Conservation (phyloP, 2,113 vertebrate genomes). For the Ophthalmolycus amberensis region DNA sequence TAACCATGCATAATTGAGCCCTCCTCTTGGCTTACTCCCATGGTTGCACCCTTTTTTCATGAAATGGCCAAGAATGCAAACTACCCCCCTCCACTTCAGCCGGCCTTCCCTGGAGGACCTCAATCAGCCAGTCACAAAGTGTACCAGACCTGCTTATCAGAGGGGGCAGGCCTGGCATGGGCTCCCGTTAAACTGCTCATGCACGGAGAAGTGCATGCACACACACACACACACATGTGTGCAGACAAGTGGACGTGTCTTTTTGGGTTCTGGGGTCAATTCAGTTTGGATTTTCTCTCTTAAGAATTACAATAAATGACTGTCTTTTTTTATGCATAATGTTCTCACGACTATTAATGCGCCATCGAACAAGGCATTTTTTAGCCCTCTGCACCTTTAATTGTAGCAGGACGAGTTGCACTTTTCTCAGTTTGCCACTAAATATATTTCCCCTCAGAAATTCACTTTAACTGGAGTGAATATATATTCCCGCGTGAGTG, state of each 20-base stretch:
- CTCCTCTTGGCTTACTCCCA: conserved; percentile 85
- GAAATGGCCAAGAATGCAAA: conserved; percentile 87
- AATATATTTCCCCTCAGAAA: conserved; percentile 1
- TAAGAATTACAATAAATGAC: neutral
- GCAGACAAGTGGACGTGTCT: conserved; percentile 8
- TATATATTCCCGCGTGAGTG: neutral
- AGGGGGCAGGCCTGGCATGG: conserved; percentile 69
- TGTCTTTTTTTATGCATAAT: neutral
- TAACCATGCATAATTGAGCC: conserved; percentile 85
- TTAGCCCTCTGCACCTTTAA: neutral
- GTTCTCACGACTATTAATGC: neutral
- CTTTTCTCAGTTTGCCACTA: neutral
- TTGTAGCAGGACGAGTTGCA: neutral
- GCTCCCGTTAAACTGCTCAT: conserved; percentile 72
- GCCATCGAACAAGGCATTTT: neutral
- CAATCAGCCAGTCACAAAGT: conserved; percentile 83
- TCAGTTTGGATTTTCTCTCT: neutral
- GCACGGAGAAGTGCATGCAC: conserved; percentile 32
- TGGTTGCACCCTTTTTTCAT: conserved; percentile 89
- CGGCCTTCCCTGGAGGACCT: conserved; percentile 81
- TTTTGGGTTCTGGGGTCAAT: neutral
- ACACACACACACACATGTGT: neutral
- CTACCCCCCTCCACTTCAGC: conserved; percentile 81
- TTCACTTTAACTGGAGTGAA: neutral
- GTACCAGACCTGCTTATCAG: conserved; percentile 84